Conservation (phyloP, 2,888 invertebrate species). For the Steinernema carpocapsae region DNA sequence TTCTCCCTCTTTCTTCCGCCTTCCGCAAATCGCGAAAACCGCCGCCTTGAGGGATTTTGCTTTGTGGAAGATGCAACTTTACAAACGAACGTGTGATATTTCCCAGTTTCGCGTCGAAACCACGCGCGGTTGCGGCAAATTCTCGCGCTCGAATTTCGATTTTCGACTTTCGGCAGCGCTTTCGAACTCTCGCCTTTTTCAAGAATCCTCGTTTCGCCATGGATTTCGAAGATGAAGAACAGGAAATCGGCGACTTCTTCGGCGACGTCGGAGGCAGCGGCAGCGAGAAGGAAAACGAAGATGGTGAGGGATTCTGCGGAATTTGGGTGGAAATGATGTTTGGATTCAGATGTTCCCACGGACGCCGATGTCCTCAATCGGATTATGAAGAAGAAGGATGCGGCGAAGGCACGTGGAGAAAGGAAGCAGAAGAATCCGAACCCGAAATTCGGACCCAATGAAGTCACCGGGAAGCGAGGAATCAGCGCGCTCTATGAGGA, state of each 20-base stretch:
- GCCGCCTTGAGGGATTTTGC: too few species aligned
- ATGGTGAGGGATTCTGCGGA: not conserved
- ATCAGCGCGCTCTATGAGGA: not conserved
- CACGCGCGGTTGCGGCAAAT: too few species aligned
- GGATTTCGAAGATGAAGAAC: not conserved
- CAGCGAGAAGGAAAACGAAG: conserved; percentile 6
- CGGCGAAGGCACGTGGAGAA: not conserved
- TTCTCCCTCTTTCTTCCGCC: too few species aligned
- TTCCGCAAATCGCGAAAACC: too few species aligned
- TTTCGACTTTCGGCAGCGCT: too few species aligned
- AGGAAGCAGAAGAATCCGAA: not conserved
- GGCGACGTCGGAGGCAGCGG: not conserved
- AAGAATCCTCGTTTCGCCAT: too few species aligned
- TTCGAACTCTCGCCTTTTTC: too few species aligned
- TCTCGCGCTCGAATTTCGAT: too few species aligned
- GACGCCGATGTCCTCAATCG: conserved; percentile 16
- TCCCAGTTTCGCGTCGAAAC: too few species aligned
- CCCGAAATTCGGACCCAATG: conserved; percentile 13
- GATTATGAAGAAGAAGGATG: conserved; percentile 26
- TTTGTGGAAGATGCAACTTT: too few species aligned
- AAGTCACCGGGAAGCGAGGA: conserved; percentile 16
- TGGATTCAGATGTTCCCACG: conserved; percentile 12
- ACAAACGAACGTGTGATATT: too few species aligned
- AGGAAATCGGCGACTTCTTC: conserved; percentile 13
- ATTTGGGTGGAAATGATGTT: not conserved